Conservation (phyloP, 2,888 invertebrate genomes). For the Leucozona laternaria region DNA sequence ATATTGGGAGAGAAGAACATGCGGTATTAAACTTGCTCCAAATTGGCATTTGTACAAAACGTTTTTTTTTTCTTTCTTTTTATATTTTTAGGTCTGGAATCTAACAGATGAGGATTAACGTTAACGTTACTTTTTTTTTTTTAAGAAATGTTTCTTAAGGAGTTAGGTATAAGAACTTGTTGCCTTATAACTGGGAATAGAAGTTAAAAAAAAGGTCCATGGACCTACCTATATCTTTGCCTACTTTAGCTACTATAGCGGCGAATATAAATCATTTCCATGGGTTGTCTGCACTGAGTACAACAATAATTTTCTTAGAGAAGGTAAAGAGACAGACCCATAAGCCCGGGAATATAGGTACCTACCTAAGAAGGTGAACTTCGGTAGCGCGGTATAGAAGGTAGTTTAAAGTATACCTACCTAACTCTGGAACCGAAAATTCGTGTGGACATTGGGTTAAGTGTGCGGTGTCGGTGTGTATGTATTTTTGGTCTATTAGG, state of each 20-base stretch:
- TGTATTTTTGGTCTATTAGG: constrained; percentile 24
- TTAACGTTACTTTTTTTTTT: constrained; percentile 26
- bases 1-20: constrained; percentile 36
- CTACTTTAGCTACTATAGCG: constrained; percentile 35
- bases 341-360: constrained; percentile 5
- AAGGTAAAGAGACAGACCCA: not conserved
- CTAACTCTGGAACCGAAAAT: constrained; percentile 33
- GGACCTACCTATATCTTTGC: constrained; percentile 29
- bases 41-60: constrained; percentile 68
- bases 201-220: constrained; percentile 19
- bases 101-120: constrained; percentile 36
- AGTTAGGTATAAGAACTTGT: constrained; percentile 60
- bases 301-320: constrained; percentile 4
- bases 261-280: constrained; percentile 66
- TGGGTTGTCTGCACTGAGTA: constrained; percentile 42
- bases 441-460: constrained; percentile 35
- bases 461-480: constrained; percentile 22
- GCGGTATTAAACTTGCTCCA: constrained; percentile 67
- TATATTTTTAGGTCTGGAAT: constrained; percentile 1
- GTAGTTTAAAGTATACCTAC: not conserved
- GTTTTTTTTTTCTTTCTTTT: not conserved
- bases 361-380: constrained; percentile 24
- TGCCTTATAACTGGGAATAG: constrained; percentile 31
- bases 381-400: constrained; percentile 5
- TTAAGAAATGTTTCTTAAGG: constrained; percentile 4